Evolutionary conservation across 2,113 vertebrate species (phyloP).

Genomic region (Bufo bufo): DNA sequence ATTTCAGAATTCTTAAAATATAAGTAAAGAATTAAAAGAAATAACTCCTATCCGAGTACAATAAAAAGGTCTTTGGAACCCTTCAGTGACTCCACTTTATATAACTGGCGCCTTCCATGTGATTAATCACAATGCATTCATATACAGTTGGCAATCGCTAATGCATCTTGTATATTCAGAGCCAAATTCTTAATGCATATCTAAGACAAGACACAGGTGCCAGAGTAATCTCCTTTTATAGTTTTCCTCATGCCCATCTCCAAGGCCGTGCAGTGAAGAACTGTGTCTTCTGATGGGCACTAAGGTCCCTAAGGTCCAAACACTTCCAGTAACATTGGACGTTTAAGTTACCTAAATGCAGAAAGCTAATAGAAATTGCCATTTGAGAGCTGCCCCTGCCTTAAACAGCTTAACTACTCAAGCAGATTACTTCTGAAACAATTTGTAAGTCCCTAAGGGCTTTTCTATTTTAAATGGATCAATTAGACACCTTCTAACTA

Average conservation of each 20-base stretch:
- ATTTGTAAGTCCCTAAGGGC: constrained; percentile 47
- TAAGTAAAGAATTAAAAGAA: no score
- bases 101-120: neutral
- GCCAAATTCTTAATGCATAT: neutral
- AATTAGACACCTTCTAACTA: constrained; percentile 46
- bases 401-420: constrained; percentile 52
- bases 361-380: constrained; percentile 37
- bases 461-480: constrained; percentile 47
- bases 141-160: neutral
- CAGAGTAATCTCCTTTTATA: neutral
- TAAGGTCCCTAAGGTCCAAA: constrained; percentile 11
- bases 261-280: neutral
- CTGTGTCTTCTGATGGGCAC: neutral
- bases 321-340: constrained; percentile 24
- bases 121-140: neutral
- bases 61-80: neutral
- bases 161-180: neutral
- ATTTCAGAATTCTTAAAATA: no score
- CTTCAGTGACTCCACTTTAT: neutral
- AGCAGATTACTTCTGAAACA: constrained; percentile 50
- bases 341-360: neutral
- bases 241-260: neutral
- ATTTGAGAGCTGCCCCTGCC: constrained; percentile 10
- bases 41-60: no score
- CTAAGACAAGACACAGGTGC: neutral